Evolutionary conservation across 2,888 invertebrate genomes (phyloP), one percentile per base, ranked within the genome.

Genomic region (Drosophila nr. medialis): DNA sequence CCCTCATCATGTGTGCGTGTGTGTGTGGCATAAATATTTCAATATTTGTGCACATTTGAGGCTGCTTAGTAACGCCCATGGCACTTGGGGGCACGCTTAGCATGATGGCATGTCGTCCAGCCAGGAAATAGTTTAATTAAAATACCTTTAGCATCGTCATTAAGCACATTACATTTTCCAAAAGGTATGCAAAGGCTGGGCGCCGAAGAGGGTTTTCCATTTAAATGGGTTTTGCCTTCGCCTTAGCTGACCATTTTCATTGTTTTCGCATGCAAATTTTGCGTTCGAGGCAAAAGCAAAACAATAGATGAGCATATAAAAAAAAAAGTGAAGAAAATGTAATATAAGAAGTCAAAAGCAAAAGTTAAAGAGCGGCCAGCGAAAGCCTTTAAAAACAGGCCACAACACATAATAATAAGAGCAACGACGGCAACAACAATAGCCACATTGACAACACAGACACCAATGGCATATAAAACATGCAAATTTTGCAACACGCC

Each of bases 61-160:
- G 89, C 86, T 85, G 85, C 85, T 83, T 82, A 87, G 88, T 62
- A 72, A 80, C 72, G 78, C 76, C 72, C 65, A 38, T 67, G 71
- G 36, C 34, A 13, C 34, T 34, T 21, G 36, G 10, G 50, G 50
- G 68, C 45, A 30, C 40, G n/a, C 42, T 18, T 10, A 30, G n/a
- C 24, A 66, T 60, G 59, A 27, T 62, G 66, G 68, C 64, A 73
- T 72, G 62, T 70, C 65, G 72, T 62, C 73, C 74, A 68, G 83
- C 66, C 82, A 84, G 88, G 88, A 88, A 88, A 88, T 88, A 86
- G 88, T 90, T 90, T 88, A 90, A 88, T 88, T 88, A 88, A 88
- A 88, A 90, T 90, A 80, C 89, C 88, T 89, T 45, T 81, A 79
- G 89, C 77, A 83, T 81, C 77, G 84, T 81, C 91, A 87, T 90